These are phyloP conservation scores for Eristalis tenax DNA, from an alignment of 2,888 invertebrate species.

Conservation along the genomic window DNA sequence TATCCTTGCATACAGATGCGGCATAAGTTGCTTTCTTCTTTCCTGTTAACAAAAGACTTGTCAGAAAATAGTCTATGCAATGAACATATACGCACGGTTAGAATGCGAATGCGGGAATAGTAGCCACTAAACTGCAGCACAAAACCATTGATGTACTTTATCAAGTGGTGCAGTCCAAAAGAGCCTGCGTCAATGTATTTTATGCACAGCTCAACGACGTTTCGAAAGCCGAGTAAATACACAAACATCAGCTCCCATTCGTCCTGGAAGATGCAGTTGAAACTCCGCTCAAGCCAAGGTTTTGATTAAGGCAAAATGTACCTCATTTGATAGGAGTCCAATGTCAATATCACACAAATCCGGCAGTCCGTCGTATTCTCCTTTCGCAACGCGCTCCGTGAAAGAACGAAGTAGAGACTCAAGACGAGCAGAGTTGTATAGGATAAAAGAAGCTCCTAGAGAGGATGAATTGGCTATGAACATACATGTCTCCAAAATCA, in stretches of 20 bases:
- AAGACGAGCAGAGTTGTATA: conserved; percentile 90
- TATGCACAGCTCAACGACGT: conserved; percentile 83
- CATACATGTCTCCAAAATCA: background rate
- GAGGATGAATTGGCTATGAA: conserved; percentile 38
- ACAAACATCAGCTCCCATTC: conserved; percentile 89
- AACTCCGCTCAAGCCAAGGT: background rate
- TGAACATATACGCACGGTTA: conserved; percentile 83
- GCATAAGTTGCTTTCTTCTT: conserved; percentile 85
- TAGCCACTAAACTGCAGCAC: conserved; percentile 87
- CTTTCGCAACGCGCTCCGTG: conserved; percentile 82
- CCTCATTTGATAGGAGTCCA: conserved; percentile 85
- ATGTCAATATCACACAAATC: conserved; percentile 84
- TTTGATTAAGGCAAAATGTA: conserved; percentile 76
- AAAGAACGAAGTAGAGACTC: conserved; percentile 86
- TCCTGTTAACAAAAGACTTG: conserved; percentile 84
- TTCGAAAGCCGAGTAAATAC: conserved; percentile 86
- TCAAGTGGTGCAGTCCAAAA: conserved; percentile 85
- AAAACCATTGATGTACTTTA: conserved; percentile 85
- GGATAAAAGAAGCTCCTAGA: conserved; percentile 87
- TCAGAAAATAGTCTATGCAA: background rate
- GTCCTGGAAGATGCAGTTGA: conserved; percentile 83
- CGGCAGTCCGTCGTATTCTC: conserved; percentile 85
- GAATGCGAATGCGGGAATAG: conserved; percentile 86
- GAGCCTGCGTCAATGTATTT: conserved; percentile 82
- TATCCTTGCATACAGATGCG: conserved; percentile 86